Evolutionary conservation across 2,113 vertebrate genomes (phyloP).

Genomic region (Melospiza georgiana): DNA sequence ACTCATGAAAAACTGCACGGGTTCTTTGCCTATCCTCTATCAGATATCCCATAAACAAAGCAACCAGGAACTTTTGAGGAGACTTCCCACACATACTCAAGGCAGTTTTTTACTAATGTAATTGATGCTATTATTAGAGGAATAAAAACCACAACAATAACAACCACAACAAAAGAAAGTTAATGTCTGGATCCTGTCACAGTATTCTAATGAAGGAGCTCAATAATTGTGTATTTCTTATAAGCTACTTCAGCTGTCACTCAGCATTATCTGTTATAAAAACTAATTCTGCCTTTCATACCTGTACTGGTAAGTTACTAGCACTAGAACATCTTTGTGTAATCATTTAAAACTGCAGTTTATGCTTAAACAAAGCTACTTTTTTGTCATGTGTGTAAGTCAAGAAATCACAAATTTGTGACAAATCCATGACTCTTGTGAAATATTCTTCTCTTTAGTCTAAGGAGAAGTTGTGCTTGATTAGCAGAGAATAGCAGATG

Average conservation of each 20-base stretch:
- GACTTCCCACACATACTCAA: neutral
- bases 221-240: neutral
- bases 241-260: neutral
- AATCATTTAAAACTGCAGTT: neutral
- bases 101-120: neutral
- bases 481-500: neutral
- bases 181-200: neutral
- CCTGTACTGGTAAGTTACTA: neutral
- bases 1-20: neutral
- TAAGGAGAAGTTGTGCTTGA: neutral
- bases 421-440: neutral
- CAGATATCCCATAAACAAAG: neutral
- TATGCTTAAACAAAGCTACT: neutral
- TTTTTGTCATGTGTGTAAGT: neutral
- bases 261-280: neutral
- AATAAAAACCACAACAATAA: neutral
- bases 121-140: neutral
- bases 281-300: neutral
- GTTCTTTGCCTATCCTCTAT: neutral
- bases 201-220: neutral
- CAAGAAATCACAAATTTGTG: neutral
- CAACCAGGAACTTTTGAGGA: neutral
- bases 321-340: neutral
- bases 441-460: neutral
- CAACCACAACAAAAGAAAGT: neutral